phyloP scores from a whole-genome alignment of 2,113 vertebrate species.

The Pseudonaja textilis region DNA sequence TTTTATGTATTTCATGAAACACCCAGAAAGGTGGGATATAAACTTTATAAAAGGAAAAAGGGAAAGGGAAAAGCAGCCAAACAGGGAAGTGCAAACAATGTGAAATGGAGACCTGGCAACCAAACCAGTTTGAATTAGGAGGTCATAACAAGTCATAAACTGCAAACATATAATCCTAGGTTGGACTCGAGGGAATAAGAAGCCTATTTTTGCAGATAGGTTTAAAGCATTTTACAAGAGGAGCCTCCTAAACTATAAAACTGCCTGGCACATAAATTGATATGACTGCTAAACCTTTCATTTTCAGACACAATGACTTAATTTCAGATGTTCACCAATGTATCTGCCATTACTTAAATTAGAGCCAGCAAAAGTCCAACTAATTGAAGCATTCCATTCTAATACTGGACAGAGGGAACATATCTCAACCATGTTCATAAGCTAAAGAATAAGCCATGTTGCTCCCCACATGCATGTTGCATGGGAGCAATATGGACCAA shows the following conservation, averaged over 20 bases:
- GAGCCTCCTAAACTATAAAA: constrained; percentile 53
- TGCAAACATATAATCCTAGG: constrained; percentile 58
- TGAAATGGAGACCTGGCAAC: background rate
- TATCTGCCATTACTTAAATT: background rate
- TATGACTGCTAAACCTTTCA: constrained; percentile 1
- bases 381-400: background rate
- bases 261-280: constrained; percentile 47
- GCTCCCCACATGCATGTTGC: background rate
- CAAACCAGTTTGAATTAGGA: background rate
- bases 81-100: background rate
- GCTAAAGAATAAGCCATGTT: background rate
- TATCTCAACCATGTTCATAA: background rate
- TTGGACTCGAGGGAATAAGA: constrained; percentile 62
- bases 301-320: constrained; percentile 7
- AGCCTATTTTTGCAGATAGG: constrained; percentile 37
- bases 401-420: background rate
- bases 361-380: background rate
- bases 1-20: background rate
- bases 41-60: background rate
- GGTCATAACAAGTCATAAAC: constrained; percentile 47
- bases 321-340: background rate
- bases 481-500: background rate
- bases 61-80: background rate
- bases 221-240: constrained; percentile 49
- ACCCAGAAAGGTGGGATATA: background rate